A percentile compares a stretch with the other conserved stretches of the same genome.
These are phyloP conservation scores for Cyprinus carpio DNA, from an alignment of 2,113 vertebrate genomes.

Conservation along the genomic window DNA sequence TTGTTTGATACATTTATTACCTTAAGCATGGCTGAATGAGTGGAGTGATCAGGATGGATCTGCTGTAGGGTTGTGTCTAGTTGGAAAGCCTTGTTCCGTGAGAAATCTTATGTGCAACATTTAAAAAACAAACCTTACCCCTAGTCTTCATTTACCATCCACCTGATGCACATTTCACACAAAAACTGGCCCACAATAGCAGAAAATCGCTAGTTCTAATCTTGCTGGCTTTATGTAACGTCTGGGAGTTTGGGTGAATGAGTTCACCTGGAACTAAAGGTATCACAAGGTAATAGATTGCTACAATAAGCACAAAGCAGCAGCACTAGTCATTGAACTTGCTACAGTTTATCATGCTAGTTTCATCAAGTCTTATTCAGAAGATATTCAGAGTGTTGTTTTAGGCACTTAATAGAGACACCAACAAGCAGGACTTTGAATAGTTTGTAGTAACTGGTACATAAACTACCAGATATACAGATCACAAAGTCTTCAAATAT, in stretches of 20 bases:
- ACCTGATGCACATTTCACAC: neutral
- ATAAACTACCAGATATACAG: neutral
- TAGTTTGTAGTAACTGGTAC: neutral
- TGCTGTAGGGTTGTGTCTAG: neutral
- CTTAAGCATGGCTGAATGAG: constrained; percentile 21
- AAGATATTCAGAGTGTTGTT: neutral
- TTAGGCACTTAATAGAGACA: neutral
- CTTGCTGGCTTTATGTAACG: neutral
- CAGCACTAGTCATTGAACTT: neutral
- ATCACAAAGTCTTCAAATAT: neutral
- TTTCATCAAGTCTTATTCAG: neutral
- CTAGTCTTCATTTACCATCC: neutral
- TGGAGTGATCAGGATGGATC: constrained; percentile 1
- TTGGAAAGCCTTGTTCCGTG: neutral
- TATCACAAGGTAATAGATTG: neutral
- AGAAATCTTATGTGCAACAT: neutral
- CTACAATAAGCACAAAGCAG: neutral
- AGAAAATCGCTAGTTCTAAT: neutral
- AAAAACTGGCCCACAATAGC: neutral
- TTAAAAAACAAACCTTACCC: too few species aligned
- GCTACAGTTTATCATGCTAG: neutral
- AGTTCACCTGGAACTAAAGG: too few species aligned
- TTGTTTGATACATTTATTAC: constrained; percentile 47
- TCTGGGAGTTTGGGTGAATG: neutral
- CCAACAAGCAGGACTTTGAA: too few species aligned